phyloP scores from a whole-genome alignment of 1,140 invertebrate genomes.

The Phymorhynchus buccinoides region DNA sequence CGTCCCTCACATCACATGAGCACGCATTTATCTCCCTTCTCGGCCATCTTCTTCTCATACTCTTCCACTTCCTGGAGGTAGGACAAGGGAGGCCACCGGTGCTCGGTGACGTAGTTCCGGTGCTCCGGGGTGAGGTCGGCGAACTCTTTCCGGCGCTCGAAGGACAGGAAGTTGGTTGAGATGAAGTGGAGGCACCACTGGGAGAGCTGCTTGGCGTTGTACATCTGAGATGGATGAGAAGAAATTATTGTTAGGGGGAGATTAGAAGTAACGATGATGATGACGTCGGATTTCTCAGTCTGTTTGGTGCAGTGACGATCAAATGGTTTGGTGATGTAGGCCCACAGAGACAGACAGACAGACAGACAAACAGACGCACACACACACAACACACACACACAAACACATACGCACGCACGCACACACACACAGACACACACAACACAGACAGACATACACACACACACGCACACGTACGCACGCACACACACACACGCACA shows the following conservation, averaged over 20 bases:
- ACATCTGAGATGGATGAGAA: conserved; percentile 54
- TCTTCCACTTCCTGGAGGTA: conserved; percentile 65
- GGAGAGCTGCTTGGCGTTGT: conserved; percentile 64
- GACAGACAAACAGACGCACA: neutral
- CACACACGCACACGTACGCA: no score
- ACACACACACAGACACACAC: neutral
- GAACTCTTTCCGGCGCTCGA: conserved; percentile 62
- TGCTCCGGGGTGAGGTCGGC: conserved; percentile 54
- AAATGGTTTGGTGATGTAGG: no score
- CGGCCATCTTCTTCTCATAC: conserved; percentile 59
- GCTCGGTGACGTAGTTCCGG: conserved; percentile 58
- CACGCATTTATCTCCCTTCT: conserved; percentile 53
- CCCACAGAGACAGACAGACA: no score
- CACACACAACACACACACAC: neutral
- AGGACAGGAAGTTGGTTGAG: conserved; percentile 64
- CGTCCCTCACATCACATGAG: conserved; percentile 62
- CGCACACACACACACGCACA: no score
- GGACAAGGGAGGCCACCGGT: conserved; percentile 66
- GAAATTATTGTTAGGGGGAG: neutral
- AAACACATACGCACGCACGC: neutral
- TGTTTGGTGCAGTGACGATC: no score
- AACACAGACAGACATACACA: neutral
- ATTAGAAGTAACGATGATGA: neutral
- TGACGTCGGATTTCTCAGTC: no score
- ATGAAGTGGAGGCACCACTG: conserved; percentile 69